These are phyloP conservation scores for Porites divaricata DNA, from an alignment of 92 coral and sea anemone species.

Conservation along the genomic window DNA sequence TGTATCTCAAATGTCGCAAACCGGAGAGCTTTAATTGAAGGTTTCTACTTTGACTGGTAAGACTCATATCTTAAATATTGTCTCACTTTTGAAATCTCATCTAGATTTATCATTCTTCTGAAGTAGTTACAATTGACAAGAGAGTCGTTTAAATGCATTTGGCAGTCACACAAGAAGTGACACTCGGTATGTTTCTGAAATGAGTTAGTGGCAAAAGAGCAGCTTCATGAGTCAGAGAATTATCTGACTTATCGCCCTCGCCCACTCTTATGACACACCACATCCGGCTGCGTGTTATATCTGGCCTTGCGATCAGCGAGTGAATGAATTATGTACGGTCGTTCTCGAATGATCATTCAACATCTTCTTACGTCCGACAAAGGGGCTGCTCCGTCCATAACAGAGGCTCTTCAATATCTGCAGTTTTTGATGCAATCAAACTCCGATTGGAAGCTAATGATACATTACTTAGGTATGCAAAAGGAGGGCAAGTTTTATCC, in stretches of 20 bases:
- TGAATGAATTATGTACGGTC: constrained; percentile 21
- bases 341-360: neutral
- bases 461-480: constrained; percentile 7
- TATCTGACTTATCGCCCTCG: neutral
- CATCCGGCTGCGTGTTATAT: constrained; percentile 29
- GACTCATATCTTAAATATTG: neutral
- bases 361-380: neutral
- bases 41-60: neutral
- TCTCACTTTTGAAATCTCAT: neutral
- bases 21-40: constrained; percentile 1
- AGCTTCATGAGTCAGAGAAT: neutral
- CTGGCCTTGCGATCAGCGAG: neutral
- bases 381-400: neutral
- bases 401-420: neutral
- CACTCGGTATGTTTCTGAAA: no score
- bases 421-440: neutral
- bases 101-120: no score
- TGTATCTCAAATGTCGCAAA: neutral
- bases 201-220: neutral
- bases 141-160: neutral
- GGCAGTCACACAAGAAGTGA: neutral
- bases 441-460: constrained; percentile 3
- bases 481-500: neutral
- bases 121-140: neutral
- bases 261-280: neutral